Evolutionary conservation across 2,797 vertebrate genomes (phyloP), one percentile per base, ranked within the genome.

Genomic region (Chloroceryle inda): DNA sequence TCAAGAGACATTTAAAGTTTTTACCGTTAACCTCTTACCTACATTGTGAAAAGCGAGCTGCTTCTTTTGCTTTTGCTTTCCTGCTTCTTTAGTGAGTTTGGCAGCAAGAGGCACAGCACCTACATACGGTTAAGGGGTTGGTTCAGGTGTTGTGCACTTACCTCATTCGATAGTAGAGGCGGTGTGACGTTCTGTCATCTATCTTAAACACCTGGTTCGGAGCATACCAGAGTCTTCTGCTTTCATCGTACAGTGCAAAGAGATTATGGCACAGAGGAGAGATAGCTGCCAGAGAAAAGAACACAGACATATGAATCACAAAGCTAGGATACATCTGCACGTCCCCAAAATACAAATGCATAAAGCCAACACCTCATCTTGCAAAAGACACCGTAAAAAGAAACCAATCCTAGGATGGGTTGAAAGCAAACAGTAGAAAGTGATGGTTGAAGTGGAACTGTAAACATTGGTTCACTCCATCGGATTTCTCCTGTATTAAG

Each of bases 191-290:
- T 89, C 99, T 98, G 5, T 99, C 98, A 7, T 99, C 98, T 29
- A 99, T 96, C 29, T 98, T 98, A 96, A 99, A 99, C 86, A 98
- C 86, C 37, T 97, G 98, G 97, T 99, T 99, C 13, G 99, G 99
- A 3, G 99, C 98, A 49, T 98, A 99, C 99, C 99, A 99, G 18
- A 98, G 97, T n/a, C 85, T 96, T 37, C 91, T 98, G 62, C 67
- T 97, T 95, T 99, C 99, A 23, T 99, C 98, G 19, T 99, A 99
- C 40, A 99, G 97, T 1, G 98, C 98, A 94, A 99, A 99, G n/a
- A 99, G 98, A 95, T 99, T 99, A 96, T 99, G 99, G 96, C 99
- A 99, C 94, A 99, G 97, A 66, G 99, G 99, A 96, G 99, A 99
- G 88, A 99, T 99, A 38, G 94, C 99, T 99, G 97, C 33, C 31